Conservation (phyloP, 1,140 invertebrate species). For the Oncopodura yosiiana region DNA sequence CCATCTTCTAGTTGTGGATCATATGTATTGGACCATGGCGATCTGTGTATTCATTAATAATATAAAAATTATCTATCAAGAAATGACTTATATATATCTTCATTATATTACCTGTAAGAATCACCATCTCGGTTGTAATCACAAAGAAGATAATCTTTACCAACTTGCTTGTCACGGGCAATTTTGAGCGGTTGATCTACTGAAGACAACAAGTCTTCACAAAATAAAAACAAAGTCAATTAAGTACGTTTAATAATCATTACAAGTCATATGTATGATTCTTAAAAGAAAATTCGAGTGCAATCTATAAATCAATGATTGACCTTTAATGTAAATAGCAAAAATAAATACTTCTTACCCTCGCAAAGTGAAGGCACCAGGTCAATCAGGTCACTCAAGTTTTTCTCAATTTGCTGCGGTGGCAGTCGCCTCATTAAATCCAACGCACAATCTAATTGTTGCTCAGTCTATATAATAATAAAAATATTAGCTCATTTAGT, state of each 20-base stretch:
- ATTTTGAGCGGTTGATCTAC: constrained; percentile 99
- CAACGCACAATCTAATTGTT: constrained; percentile 95
- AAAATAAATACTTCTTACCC: not conserved
- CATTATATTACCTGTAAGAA: constrained; percentile 69
- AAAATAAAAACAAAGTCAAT: not conserved
- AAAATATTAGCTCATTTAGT: too few relatives aligned
- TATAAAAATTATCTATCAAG: too few relatives aligned
- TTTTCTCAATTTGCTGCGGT: constrained; percentile 98
- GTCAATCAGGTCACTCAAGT: constrained; percentile 93
- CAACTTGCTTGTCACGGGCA: constrained; percentile 82
- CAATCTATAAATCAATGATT: too few relatives aligned
- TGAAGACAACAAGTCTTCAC: constrained; percentile 82
- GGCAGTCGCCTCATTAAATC: constrained; percentile 97
- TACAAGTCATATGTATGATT: too few relatives aligned
- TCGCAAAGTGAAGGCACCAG: constrained; percentile 91
- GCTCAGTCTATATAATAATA: constrained; percentile 67
- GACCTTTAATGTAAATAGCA: too few relatives aligned
- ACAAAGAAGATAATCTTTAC: constrained; percentile 95
- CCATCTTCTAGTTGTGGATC: constrained; percentile 97
- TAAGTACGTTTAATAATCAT: too few relatives aligned
- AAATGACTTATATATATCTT: not conserved
- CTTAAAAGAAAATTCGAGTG: too few relatives aligned
- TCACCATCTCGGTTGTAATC: constrained; percentile 99
- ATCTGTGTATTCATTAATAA: too few relatives aligned
- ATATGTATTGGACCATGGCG: constrained; percentile 98